Evolutionary conservation across 2,797 vertebrate genomes (phyloP).

Genomic region (Lepidocolaptes lacrymiger): DNA sequence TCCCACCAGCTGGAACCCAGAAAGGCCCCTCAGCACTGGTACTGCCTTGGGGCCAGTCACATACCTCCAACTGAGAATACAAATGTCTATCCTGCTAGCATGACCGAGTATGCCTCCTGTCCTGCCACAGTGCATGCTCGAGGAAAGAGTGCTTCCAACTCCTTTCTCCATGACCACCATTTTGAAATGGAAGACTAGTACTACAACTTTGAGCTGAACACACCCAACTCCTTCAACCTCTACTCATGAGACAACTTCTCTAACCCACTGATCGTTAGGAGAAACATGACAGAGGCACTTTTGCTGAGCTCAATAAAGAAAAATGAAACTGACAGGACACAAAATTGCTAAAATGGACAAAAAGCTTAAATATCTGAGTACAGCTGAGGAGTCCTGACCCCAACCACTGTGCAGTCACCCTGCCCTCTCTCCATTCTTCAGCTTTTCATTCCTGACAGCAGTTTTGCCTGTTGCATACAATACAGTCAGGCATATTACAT

Average conservation of each 20-base stretch:
- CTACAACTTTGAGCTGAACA: background rate
- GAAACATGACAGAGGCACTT: background rate
- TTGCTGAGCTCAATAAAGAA: background rate
- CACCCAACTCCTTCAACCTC: background rate
- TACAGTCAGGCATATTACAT: background rate
- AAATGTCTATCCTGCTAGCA: background rate
- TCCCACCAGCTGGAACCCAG: background rate
- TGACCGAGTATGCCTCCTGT: accelerated
- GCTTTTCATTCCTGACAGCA: background rate
- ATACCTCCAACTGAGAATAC: background rate
- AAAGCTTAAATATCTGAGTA: background rate
- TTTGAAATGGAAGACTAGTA: background rate
- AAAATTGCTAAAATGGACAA: background rate
- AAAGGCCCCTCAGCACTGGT: background rate
- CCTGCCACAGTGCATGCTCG: background rate
- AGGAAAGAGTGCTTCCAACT: background rate
- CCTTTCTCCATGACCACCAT: background rate
- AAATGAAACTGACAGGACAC: background rate
- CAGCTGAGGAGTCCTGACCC: background rate
- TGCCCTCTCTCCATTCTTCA: background rate
- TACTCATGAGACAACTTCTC: background rate
- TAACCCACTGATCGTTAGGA: background rate
- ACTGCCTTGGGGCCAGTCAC: background rate
- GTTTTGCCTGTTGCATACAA: background rate
- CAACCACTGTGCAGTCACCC: background rate